Evolutionary conservation across 1,140 invertebrate species (phyloP).

Genomic region (Diorhabda elongata): DNA sequence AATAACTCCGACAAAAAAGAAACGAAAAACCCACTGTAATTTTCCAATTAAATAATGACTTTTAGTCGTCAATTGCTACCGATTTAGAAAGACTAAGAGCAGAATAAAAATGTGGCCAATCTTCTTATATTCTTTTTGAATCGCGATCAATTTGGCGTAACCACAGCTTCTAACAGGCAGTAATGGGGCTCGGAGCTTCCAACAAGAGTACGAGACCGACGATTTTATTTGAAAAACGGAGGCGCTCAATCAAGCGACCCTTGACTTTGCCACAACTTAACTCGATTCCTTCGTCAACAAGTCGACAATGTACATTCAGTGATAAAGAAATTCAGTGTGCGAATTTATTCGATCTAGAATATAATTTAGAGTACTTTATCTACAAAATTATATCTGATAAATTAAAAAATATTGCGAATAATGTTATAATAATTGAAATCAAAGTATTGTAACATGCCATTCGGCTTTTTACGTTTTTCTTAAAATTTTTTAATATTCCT

Average conservation of each 20-base stretch:
- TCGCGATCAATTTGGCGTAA: constrained; percentile 44
- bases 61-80: constrained; percentile 4
- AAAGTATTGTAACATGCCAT: too few species aligned
- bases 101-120: constrained; percentile 37
- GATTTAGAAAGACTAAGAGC: constrained; percentile 14
- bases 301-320: constrained; percentile 13
- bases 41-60: constrained; percentile 20
- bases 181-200: constrained; percentile 38
- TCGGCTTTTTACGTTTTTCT: too few species aligned
- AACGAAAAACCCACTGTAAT: constrained; percentile 16
- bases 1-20: constrained; percentile 11
- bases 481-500: too few species aligned
- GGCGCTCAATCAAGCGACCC: constrained; percentile 43
- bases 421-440: too few species aligned
- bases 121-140: constrained; percentile 38
- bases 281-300: constrained; percentile 19
- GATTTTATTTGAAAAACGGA: constrained; percentile 43
- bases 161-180: constrained; percentile 45
- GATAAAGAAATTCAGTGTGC: too few species aligned
- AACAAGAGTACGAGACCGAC: constrained; percentile 44
- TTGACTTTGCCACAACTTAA: constrained; percentile 43
- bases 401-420: too few species aligned
- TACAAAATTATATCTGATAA: too few species aligned
- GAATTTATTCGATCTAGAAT: too few species aligned
- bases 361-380: too few species aligned